Conservation (phyloP, 2,797 vertebrate genomes). For the Alfaro cultratus region DNA sequence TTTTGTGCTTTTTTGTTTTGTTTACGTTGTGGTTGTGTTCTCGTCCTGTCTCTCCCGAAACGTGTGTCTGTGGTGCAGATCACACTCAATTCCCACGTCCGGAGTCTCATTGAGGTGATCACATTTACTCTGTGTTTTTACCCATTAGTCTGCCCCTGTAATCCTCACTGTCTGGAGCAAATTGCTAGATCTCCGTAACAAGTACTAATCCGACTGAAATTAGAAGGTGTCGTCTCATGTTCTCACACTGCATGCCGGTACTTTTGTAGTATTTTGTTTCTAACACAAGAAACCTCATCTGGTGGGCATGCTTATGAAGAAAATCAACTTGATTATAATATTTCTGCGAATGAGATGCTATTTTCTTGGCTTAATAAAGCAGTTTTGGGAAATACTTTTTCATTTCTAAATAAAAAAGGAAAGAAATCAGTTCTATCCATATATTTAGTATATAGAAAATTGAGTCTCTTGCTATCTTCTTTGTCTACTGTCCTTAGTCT, state of each 20-base stretch:
- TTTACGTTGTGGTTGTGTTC: conserved; percentile 66
- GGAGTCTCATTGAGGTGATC: conserved; percentile 90
- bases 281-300: conserved; percentile 3
- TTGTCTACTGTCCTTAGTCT: neutral
- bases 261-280: conserved; percentile 1
- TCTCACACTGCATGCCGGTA: conserved; percentile 65
- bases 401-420: neutral
- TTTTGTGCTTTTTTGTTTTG: conserved; percentile 53
- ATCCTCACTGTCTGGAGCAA: conserved; percentile 46
- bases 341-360: neutral
- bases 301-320: neutral
- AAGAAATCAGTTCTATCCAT: neutral
- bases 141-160: conserved; percentile 61
- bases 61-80: conserved; percentile 81
- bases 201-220: conserved; percentile 55
- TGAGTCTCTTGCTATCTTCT: neutral
- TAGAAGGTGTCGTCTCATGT: conserved; percentile 39
- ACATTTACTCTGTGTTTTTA: conserved; percentile 73
- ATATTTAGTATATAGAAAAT: neutral
- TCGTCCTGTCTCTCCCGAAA: conserved; percentile 68
- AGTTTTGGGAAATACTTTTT: conserved; percentile 21
- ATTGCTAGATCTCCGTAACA: conserved; percentile 41
- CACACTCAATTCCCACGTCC: conserved; percentile 88
- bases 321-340: neutral
- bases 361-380: neutral